Conservation (phyloP, 2,797 vertebrate species). For the Lycodopsis pacificus region DNA sequence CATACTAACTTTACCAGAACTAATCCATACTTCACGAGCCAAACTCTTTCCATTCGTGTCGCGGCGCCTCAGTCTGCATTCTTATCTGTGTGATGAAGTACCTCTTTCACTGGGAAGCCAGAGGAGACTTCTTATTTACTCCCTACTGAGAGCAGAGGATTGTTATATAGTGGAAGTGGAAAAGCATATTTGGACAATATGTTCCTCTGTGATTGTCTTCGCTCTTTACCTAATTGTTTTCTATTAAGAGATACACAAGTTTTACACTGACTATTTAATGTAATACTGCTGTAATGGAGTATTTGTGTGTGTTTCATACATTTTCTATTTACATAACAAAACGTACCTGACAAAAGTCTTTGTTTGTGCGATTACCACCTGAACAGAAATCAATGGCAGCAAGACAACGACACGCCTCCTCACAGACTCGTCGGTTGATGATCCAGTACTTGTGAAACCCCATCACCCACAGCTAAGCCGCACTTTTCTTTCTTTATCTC, state of each 20-base stretch:
- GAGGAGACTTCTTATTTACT: slow-evolving; percentile 45
- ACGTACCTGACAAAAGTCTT: slow-evolving; percentile 33
- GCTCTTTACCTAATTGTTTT: not conserved
- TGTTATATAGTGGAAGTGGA: not conserved
- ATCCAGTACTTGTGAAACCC: slow-evolving; percentile 17
- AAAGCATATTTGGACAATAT: slow-evolving; percentile 43
- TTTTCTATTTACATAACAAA: not conserved
- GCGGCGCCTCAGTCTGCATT: slow-evolving; percentile 47
- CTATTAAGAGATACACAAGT: not conserved
- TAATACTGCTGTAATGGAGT: not conserved
- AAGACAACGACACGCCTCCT: not conserved
- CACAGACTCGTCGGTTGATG: not conserved
- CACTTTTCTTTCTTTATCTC: accelerated
- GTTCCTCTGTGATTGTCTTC: slow-evolving; percentile 14
- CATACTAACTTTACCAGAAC: slow-evolving; percentile 74
- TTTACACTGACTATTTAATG: not conserved
- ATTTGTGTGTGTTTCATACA: not conserved
- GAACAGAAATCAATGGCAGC: slow-evolving; percentile 63
- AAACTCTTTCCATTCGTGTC: slow-evolving; percentile 36
- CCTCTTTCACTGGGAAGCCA: slow-evolving; percentile 40
- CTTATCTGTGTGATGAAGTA: slow-evolving; percentile 74
- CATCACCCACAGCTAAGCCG: not conserved
- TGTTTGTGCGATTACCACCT: slow-evolving; percentile 46
- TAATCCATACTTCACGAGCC: slow-evolving; percentile 72
- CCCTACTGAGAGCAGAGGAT: slow-evolving; percentile 33